A percentile compares a stretch with the other conserved stretches of the same genome.
Evolutionary conservation across 2,888 invertebrate species (phyloP).

Genomic region (Spilarctia lutea): DNA sequence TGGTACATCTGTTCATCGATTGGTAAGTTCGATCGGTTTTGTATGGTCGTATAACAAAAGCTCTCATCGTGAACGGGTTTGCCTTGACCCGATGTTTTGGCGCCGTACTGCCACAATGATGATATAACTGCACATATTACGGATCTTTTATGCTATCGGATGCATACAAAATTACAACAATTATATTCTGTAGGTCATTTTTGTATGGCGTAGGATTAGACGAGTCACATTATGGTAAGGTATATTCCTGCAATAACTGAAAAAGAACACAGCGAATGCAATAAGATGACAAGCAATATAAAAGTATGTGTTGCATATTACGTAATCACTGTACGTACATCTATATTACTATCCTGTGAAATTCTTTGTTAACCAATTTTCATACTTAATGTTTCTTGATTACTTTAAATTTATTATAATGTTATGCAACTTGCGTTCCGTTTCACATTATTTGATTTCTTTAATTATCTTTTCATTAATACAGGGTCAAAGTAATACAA

Average conservation of each 20-base stretch:
- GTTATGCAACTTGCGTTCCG: background rate
- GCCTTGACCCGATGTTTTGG: conserved; percentile 60
- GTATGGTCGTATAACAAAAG: conserved; percentile 24
- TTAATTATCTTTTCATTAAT: background rate
- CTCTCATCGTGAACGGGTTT: conserved; percentile 40
- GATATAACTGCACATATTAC: conserved; percentile 39
- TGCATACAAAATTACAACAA: conserved; percentile 6
- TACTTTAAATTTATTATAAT: background rate
- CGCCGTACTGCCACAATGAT: conserved; percentile 48
- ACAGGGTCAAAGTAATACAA: background rate
- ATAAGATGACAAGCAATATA: background rate
- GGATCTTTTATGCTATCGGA: conserved; percentile 27
- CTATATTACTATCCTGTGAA: background rate
- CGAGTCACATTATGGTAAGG: too few species aligned
- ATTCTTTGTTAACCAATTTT: background rate
- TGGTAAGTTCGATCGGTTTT: conserved; percentile 4
- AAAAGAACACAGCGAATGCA: too few species aligned
- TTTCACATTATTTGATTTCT: background rate
- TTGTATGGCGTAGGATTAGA: background rate
- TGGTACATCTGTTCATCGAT: background rate
- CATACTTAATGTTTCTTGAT: background rate
- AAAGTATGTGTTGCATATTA: background rate
- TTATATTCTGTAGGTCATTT: background rate
- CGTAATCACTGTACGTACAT: background rate
- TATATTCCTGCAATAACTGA: too few species aligned